Evolutionary conservation across 2,797 vertebrate species (phyloP).

Genomic region (Anomalospiza imberbis): DNA sequence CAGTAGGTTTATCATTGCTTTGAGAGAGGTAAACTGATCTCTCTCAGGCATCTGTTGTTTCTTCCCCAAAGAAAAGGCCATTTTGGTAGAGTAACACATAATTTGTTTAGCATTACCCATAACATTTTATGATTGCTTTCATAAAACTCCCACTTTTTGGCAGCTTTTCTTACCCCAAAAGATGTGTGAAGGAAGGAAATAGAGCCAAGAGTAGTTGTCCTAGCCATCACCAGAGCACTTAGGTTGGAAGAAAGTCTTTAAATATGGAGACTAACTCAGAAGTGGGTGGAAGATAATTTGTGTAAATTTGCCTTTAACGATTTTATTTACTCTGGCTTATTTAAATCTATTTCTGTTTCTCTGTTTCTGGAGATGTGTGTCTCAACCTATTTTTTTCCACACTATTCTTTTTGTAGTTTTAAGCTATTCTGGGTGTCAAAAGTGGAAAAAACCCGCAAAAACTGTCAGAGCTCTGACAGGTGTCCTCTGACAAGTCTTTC

Average conservation of each 20-base stretch:
- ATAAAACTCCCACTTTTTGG: conserved; percentile 53
- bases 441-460: neutral
- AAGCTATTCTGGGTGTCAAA: neutral
- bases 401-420: neutral
- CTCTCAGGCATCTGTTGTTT: conserved; percentile 17
- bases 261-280: neutral
- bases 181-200: conserved; percentile 8
- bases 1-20: conserved; percentile 4
- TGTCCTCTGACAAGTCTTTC: conserved; percentile 10
- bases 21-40: conserved; percentile 4
- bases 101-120: conserved; percentile 56
- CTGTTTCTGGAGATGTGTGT: neutral
- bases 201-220: conserved; percentile 5
- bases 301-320: neutral
- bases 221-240: neutral
- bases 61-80: neutral
- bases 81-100: conserved; percentile 36
- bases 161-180: conserved; percentile 36
- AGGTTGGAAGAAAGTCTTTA: neutral
- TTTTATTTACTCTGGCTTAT: conserved; percentile 24
- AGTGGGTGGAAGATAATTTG: conserved; percentile 16
- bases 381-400: neutral
- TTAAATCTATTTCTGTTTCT: conserved; percentile 18
- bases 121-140: conserved; percentile 55
- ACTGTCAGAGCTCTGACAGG: neutral